Evolutionary conservation across 2,888 invertebrate species (phyloP).

Genomic region (Patella ulyssiponensis): DNA sequence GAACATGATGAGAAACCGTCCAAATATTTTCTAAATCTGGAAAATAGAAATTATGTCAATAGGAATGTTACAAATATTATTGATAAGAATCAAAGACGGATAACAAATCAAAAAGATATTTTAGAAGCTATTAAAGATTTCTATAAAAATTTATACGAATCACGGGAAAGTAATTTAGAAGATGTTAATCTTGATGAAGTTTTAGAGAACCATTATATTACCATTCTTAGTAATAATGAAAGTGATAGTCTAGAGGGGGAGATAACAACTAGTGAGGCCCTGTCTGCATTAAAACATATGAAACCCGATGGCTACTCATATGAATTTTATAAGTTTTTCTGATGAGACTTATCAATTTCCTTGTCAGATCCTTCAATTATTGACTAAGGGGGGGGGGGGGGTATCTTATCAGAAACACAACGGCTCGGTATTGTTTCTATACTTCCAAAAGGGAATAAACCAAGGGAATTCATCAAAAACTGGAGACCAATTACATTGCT

Average conservation of each 20-base stretch:
- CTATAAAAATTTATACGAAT: not conserved
- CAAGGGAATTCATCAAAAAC: too few relatives aligned
- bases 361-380: too few relatives aligned
- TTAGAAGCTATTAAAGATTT: not conserved
- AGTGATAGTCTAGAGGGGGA: not conserved
- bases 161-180: not conserved
- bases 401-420: too few relatives aligned
- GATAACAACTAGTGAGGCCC: not conserved
- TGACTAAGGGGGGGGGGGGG: too few relatives aligned
- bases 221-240: not conserved
- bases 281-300: not conserved
- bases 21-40: not conserved
- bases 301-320: not conserved
- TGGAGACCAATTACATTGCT: too few relatives aligned
- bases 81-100: not conserved
- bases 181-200: not conserved
- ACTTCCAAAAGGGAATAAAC: too few relatives aligned
- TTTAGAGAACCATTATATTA: not conserved
- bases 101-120: too few relatives aligned
- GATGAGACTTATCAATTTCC: too few relatives aligned
- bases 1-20: conserved; percentile 6
- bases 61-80: not conserved
- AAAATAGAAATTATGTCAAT: not conserved
- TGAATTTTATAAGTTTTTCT: too few relatives aligned
- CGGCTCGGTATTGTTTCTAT: too few relatives aligned